These are phyloP conservation scores for Mamestra configurata DNA, from an alignment of 1,140 invertebrate species.

Conservation along the genomic window DNA sequence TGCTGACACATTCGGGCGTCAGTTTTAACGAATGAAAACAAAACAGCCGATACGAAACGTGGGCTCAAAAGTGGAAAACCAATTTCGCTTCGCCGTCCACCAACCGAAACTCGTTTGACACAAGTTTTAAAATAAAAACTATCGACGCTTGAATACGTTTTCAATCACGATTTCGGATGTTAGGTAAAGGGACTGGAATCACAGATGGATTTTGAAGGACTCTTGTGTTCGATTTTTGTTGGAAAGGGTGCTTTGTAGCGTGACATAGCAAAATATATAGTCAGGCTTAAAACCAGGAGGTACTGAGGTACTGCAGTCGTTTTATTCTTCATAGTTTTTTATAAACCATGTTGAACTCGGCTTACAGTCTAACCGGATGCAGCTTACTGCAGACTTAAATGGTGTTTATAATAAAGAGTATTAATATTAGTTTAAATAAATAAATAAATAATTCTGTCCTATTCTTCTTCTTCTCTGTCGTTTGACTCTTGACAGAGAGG, in stretches of 20 bases:
- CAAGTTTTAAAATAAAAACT: conserved; percentile 56
- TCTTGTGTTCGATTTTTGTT: neutral
- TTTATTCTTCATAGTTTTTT: too few relatives aligned
- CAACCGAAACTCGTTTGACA: conserved; percentile 49
- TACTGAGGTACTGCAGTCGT: too few relatives aligned
- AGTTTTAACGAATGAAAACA: conserved; percentile 54
- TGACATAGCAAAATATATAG: neutral
- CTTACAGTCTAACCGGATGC: too few relatives aligned
- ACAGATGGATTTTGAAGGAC: neutral
- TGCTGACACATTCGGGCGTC: conserved; percentile 49
- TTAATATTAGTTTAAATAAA: too few relatives aligned
- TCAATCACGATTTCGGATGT: conserved; percentile 33
- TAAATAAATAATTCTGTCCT: too few relatives aligned
- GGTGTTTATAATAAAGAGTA: too few relatives aligned
- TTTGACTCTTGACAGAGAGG: too few relatives aligned
- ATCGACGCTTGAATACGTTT: conserved; percentile 57
- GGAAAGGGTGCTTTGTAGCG: neutral
- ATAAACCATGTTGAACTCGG: too few relatives aligned
- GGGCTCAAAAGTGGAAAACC: conserved; percentile 54
- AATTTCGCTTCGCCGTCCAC: conserved; percentile 50
- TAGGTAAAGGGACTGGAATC: conserved; percentile 12
- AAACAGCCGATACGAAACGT: conserved; percentile 46
- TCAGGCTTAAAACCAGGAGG: neutral
- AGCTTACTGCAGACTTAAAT: too few relatives aligned
- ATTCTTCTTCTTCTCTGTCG: too few relatives aligned